Conservation (phyloP, 2,888 invertebrate genomes). For the Tiliacea aurago region DNA sequence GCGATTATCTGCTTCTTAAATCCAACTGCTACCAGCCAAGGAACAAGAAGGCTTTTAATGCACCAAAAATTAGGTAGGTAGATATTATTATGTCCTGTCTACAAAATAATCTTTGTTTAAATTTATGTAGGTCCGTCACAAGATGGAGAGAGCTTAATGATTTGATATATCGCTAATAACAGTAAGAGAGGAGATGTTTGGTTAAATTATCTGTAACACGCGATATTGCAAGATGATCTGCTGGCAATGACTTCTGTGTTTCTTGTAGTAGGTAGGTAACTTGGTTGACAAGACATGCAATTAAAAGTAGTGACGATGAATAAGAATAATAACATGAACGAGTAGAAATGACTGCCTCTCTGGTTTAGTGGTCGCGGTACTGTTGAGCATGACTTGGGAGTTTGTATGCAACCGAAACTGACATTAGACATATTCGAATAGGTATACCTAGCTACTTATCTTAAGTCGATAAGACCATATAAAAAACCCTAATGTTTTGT, state of each 20-base stretch:
- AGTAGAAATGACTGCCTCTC: neutral
- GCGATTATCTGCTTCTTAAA: too few species aligned
- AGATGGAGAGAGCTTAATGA: conserved; percentile 49
- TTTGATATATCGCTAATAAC: conserved; percentile 52
- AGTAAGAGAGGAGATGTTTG: conserved; percentile 33
- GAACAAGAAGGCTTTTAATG: neutral
- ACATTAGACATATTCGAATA: too few species aligned
- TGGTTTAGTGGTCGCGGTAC: too few species aligned
- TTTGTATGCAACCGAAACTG: too few species aligned
- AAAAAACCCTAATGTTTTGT: too few species aligned
- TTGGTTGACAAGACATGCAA: conserved; percentile 16
- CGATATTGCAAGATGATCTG: conserved; percentile 38
- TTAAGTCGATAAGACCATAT: too few species aligned
- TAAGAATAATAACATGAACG: neutral
- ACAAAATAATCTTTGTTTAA: conserved; percentile 32
- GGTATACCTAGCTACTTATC: too few species aligned
- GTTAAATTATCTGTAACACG: conserved; percentile 45
- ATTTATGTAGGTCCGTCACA: conserved; percentile 48
- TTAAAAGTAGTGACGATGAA: neutral
- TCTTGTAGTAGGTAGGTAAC: too few species aligned
- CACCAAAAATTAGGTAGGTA: neutral
- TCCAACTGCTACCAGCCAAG: too few species aligned
- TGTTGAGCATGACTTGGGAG: too few species aligned
- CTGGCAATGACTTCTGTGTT: conserved; percentile 22
- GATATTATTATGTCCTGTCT: conserved; percentile 20